Evolutionary conservation across 2,888 invertebrate genomes (phyloP), one percentile per base, ranked within the genome.

Genomic region (Atrina japonica): DNA sequence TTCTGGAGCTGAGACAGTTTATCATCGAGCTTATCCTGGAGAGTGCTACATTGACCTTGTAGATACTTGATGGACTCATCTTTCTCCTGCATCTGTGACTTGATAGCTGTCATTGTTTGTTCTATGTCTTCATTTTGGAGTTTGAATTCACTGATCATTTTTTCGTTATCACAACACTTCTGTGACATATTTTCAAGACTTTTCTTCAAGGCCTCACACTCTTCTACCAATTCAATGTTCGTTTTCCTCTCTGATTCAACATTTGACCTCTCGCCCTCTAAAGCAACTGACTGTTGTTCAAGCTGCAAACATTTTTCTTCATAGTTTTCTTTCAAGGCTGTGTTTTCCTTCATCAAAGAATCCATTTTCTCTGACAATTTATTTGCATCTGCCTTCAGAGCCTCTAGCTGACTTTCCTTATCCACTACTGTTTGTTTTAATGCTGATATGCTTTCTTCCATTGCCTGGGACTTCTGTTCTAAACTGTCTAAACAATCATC

Each of bases 111-210:
- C 1, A 75, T 14, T 40, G 61, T 47, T 7, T 30, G 23, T 45
- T 77, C 73, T 18, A 77, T 49, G 21, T 77, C 79, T 35, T 72
- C 40, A 52, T 30, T 29, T 7, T 35, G 30, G 40, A 40, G 40
- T 40, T 56, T 30, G 11, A 29, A 21, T 18, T 30, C 27, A 16
- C 6, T n/a, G 18, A 9, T 50, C 30, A 30, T 14, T 29, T 63
- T 60, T 11, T 67, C 58, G 16, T 45, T 58, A 9, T 72, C 63
- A 25, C 43, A 41, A 45, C n/a, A 43, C 35, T 35, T 16, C 23
- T 18, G 35, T 35, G 25, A 50, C 47, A 47, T 18, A 18, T 56
- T 40, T 7, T 67, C 58, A 27, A 72, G 16, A 45, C 30, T 49
- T 3, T 27, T 7, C 43, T 66, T 68, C 1, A 76, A 47, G 25